Percentiles rank a stretch among this genome's conserved stretches.
Conservation (phyloP, 2,797 vertebrate species). For the Chiloscyllium punctatum region DNA sequence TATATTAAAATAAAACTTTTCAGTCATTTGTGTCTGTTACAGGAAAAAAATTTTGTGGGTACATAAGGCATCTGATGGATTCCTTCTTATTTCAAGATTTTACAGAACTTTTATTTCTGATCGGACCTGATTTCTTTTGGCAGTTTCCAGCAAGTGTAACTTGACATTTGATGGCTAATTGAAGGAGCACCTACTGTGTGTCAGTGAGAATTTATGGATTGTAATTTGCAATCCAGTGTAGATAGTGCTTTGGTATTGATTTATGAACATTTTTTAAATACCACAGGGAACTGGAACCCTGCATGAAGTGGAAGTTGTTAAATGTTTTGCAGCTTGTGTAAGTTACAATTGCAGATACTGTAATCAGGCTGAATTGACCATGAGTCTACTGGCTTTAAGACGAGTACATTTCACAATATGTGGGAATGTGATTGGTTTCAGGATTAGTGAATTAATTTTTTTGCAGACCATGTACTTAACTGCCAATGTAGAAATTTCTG, state of each 20-base stretch:
- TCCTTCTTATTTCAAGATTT: background rate
- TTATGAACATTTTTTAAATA: slow-evolving; percentile 17
- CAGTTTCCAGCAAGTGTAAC: background rate
- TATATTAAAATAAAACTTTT: background rate
- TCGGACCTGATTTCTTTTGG: background rate
- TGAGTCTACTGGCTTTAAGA: background rate
- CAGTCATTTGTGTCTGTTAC: background rate
- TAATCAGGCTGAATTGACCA: background rate
- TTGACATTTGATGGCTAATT: slow-evolving; percentile 24
- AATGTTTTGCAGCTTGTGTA: background rate
- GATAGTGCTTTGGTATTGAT: background rate
- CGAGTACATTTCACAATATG: background rate
- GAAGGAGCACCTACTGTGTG: background rate
- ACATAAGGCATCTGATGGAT: background rate
- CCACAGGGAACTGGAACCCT: background rate
- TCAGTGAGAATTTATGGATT: slow-evolving; percentile 10
- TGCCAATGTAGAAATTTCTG: background rate
- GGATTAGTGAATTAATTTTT: background rate
- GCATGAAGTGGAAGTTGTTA: background rate
- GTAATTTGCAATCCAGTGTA: background rate
- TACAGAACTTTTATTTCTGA: background rate
- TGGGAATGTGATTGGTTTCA: slow-evolving; percentile 13
- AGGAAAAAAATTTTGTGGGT: background rate
- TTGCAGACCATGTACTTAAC: background rate
- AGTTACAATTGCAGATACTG: background rate